Evolutionary conservation across 92 coral and sea anemone genomes (phyloP).

Genomic region (Epizoanthus stellaris): DNA sequence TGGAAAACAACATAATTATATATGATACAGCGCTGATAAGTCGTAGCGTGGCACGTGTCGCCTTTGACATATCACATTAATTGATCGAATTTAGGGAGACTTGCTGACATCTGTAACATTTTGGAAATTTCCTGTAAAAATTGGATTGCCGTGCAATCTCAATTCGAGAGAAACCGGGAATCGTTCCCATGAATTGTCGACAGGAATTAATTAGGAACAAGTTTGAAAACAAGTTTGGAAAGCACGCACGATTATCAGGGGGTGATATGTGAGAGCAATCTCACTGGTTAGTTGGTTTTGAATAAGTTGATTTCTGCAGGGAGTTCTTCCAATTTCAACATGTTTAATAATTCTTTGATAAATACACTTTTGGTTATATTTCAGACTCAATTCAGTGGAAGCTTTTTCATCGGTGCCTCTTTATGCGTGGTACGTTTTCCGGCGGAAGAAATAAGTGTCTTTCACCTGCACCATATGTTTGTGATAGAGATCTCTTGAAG

Average conservation of each 20-base stretch:
- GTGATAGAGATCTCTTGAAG: conserved; percentile 7
- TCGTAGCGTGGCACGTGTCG: conserved; percentile 6
- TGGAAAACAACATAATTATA: neutral
- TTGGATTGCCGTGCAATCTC: conserved; percentile 22
- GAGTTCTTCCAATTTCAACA: too few relatives aligned
- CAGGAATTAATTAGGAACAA: neutral
- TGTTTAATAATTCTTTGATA: neutral
- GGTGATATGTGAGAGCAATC: neutral
- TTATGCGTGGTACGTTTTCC: neutral
- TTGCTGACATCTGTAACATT: conserved; percentile 43
- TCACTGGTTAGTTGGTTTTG: too few relatives aligned
- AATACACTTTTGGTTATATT: neutral
- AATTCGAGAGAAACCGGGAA: conserved; percentile 17
- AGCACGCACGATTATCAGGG: neutral
- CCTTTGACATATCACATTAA: conserved; percentile 15
- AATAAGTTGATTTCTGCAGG: too few relatives aligned
- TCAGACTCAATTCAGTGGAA: neutral
- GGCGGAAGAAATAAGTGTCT: conserved; percentile 5
- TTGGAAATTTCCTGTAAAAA: conserved; percentile 39
- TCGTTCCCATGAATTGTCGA: neutral
- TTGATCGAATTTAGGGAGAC: conserved; percentile 23
- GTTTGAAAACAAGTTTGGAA: conserved; percentile 18
- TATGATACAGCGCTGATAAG: neutral
- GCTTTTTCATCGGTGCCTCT: neutral
- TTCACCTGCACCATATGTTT: neutral